phyloP scores from a whole-genome alignment of 2,113 vertebrate species.

The Cololabis saira region DNA sequence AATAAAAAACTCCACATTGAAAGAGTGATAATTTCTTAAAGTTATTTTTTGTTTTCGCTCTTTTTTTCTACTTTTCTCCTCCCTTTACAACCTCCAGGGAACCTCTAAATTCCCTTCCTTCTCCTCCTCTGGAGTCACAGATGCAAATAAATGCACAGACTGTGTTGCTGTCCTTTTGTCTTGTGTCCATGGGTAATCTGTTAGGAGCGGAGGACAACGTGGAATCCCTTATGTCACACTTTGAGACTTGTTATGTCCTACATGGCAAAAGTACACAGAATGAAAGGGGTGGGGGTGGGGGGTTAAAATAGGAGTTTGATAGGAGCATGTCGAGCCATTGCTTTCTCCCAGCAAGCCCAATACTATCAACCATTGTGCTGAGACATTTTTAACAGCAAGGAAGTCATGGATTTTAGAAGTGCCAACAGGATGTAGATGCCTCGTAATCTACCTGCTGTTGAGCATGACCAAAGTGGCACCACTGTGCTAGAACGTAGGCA shows the following conservation, averaged over 20 bases:
- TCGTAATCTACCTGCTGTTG: constrained; percentile 40
- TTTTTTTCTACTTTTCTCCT: background rate
- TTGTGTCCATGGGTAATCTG: constrained; percentile 81
- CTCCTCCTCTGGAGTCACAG: constrained; percentile 65
- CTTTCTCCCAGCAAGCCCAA: constrained; percentile 69
- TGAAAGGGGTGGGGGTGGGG: constrained; percentile 70
- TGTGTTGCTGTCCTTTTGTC: constrained; percentile 83
- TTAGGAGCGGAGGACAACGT: constrained; percentile 80
- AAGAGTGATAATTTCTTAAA: constrained; percentile 23
- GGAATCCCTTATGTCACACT: constrained; percentile 81
- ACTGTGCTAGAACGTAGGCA: background rate
- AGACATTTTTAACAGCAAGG: constrained; percentile 61
- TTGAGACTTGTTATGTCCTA: constrained; percentile 79
- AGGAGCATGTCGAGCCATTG: constrained; percentile 71
- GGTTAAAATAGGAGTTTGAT: constrained; percentile 75
- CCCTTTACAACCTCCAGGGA: constrained; percentile 26
- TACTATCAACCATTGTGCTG: constrained; percentile 69
- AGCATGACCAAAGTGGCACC: constrained; percentile 10
- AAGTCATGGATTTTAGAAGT: constrained; percentile 50
- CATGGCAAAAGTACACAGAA: constrained; percentile 74
- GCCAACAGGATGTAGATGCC: constrained; percentile 33
- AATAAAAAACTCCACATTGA: constrained; percentile 45
- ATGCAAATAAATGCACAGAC: constrained; percentile 83
- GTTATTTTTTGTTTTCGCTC: background rate
- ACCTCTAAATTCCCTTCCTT: constrained; percentile 55